These are phyloP conservation scores for Catocala nupta DNA, from an alignment of 2,888 invertebrate genomes.

Conservation along the genomic window DNA sequence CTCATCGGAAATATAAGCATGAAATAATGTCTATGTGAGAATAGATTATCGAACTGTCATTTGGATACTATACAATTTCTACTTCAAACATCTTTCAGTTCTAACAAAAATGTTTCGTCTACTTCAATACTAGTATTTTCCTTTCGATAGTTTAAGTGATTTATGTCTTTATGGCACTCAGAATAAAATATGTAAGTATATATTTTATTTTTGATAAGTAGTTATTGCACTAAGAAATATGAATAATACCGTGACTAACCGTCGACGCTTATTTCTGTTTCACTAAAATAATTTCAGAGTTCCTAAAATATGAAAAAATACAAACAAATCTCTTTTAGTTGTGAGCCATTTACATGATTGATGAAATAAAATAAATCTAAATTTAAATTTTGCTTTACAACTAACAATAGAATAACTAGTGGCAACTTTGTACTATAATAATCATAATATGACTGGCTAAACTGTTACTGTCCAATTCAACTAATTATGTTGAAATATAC, in stretches of 20 bases:
- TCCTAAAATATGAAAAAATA: conserved; percentile 10
- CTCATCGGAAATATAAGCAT: too few species aligned
- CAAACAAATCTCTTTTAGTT: conserved; percentile 5
- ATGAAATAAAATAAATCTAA: conserved; percentile 1
- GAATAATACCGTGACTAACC: conserved; percentile 16
- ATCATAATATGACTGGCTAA: too few species aligned
- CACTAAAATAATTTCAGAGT: conserved; percentile 11
- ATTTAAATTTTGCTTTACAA: not conserved
- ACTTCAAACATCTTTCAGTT: not conserved
- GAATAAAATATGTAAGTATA: conserved; percentile 17
- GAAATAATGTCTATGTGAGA: too few species aligned
- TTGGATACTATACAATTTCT: conserved; percentile 15
- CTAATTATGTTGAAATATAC: too few species aligned
- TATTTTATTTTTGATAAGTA: conserved; percentile 21
- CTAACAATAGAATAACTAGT: conserved; percentile 3
- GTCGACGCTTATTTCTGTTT: conserved; percentile 14
- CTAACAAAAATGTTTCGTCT: not conserved
- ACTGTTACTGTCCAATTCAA: too few species aligned
- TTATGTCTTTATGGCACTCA: conserved; percentile 17
- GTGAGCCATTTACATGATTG: conserved; percentile 3
- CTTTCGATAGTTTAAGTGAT: conserved; percentile 15
- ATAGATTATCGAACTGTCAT: conserved; percentile 36
- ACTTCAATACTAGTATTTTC: conserved; percentile 6
- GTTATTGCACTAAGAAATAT: conserved; percentile 11
- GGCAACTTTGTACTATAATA: too few species aligned